A percentile compares a stretch with the other conserved stretches of the same genome.
Conservation (phyloP, 2,113 vertebrate genomes). For the Nicator chloris region DNA sequence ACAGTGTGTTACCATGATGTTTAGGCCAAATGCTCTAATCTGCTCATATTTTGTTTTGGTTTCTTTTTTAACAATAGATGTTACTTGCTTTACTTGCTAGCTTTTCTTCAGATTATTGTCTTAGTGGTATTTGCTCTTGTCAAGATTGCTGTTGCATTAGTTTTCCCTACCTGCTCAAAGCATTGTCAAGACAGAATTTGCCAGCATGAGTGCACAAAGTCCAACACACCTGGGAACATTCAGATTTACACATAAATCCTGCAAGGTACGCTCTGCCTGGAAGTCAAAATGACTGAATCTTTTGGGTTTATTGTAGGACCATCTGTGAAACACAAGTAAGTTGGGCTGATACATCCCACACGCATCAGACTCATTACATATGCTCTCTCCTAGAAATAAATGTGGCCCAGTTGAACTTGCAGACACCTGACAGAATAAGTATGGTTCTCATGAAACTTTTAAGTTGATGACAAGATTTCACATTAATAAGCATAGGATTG, state of each 20-base stretch:
- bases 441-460: neutral
- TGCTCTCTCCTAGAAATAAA: neutral
- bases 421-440: neutral
- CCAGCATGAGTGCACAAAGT: neutral
- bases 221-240: neutral
- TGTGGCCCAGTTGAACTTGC: neutral
- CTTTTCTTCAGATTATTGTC: neutral
- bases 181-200: neutral
- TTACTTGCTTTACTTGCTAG: neutral
- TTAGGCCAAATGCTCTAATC: neutral
- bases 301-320: neutral
- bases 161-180: neutral
- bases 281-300: neutral
- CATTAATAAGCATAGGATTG: neutral
- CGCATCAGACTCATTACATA: neutral
- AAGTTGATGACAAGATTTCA: neutral
- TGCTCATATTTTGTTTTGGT: neutral
- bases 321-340: neutral
- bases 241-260: neutral
- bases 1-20: fast-evolving
- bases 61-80: neutral
- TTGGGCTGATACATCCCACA: neutral
- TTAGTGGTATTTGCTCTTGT: neutral
- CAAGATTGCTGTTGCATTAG: neutral
- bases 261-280: neutral